phyloP scores from a whole-genome alignment of 1,140 invertebrate species.

The Agraylea sexmaculata region DNA sequence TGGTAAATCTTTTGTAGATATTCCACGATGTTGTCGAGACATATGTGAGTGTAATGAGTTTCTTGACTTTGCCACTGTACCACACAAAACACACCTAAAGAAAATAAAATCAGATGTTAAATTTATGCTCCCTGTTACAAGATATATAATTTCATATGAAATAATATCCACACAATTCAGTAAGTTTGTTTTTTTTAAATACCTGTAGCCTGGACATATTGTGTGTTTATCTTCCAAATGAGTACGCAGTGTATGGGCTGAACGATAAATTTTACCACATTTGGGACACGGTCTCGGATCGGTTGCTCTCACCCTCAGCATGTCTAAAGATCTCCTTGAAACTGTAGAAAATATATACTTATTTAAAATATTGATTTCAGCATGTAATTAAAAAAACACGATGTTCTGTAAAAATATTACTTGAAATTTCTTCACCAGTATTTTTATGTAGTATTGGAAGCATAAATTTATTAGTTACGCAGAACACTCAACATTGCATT shows the following conservation, averaged over 20 bases:
- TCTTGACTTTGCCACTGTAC: constrained; percentile 81
- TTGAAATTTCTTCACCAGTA: too few relatives aligned
- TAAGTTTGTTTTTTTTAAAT: constrained; percentile 5
- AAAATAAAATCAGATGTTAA: constrained; percentile 5
- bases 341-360: constrained; percentile 37
- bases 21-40: constrained; percentile 81
- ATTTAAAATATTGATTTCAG: background rate
- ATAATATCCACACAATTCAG: background rate
- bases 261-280: constrained; percentile 85
- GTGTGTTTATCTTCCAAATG: constrained; percentile 89
- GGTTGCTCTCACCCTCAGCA: constrained; percentile 76
- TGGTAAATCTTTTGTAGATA: constrained; percentile 83
- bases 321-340: constrained; percentile 62
- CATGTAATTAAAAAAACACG: background rate
- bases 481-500: too few relatives aligned
- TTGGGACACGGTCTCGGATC: constrained; percentile 85
- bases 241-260: constrained; percentile 77
- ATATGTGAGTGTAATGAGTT: constrained; percentile 87
- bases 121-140: background rate
- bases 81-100: constrained; percentile 71
- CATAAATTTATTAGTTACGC: too few relatives aligned
- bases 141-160: background rate
- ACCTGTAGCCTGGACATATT: constrained; percentile 74
- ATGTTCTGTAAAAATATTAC: too few relatives aligned
- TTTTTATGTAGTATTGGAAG: too few relatives aligned